These are phyloP conservation scores for Rhinoraja longicauda DNA, from an alignment of 2,797 vertebrate genomes.

Conservation along the genomic window DNA sequence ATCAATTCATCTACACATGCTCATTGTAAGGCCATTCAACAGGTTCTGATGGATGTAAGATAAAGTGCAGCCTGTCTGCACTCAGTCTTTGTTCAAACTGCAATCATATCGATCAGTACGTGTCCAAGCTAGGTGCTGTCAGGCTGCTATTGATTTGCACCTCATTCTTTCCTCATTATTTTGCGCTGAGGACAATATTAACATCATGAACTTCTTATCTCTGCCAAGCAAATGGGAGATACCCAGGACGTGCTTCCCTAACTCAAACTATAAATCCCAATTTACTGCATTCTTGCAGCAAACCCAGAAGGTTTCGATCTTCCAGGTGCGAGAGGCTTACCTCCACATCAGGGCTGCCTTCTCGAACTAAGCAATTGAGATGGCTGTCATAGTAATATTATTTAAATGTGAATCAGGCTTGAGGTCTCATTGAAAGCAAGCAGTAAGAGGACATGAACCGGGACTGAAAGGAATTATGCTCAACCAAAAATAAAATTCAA, in stretches of 20 bases:
- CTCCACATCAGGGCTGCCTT: not conserved
- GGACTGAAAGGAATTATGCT: not conserved
- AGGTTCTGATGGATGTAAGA: not conserved
- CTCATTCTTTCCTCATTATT: not conserved
- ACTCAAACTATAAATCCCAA: not conserved
- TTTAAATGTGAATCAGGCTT: not conserved
- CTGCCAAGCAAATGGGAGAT: not conserved
- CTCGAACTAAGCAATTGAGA: not conserved
- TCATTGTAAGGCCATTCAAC: not conserved
- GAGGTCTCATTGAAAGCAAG: not conserved
- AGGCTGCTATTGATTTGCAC: too few species aligned
- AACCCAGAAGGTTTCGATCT: not conserved
- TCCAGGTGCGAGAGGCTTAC: not conserved
- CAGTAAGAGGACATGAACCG: not conserved
- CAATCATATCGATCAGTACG: not conserved
- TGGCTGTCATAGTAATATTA: not conserved
- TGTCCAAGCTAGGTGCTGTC: too few species aligned
- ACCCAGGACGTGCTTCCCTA: not conserved
- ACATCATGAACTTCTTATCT: not conserved
- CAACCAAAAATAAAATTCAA: not conserved
- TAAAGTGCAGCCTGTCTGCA: not conserved
- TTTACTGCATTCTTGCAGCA: not conserved
- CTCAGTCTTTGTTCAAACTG: not conserved
- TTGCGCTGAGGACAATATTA: not conserved
- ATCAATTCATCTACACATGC: too few species aligned